A percentile compares a stretch with the other conserved stretches of the same genome.
These are phyloP conservation scores for Aplysina aerophoba DNA, from an alignment of 37 sponge, comb jelly and placozoan genomes.

Conservation along the genomic window DNA sequence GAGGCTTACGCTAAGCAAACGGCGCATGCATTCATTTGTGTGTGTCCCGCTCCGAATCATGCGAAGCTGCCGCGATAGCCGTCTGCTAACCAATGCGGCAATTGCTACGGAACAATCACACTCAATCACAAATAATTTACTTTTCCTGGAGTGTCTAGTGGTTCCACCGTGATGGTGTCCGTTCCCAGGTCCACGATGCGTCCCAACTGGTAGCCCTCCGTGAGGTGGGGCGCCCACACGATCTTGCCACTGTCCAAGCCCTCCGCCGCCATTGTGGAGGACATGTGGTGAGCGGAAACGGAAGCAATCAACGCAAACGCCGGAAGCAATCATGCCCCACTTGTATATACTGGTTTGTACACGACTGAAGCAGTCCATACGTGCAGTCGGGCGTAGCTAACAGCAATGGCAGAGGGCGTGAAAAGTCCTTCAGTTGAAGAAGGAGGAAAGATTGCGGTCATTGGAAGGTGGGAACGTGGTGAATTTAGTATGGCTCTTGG, in stretches of 20 bases:
- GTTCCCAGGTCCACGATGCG: constrained; percentile 84
- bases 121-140: not conserved
- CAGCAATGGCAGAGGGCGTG: not conserved
- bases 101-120: not conserved
- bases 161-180: constrained; percentile 85
- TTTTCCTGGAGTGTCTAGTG: constrained; percentile 40
- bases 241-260: constrained; percentile 58
- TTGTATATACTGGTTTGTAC: not conserved
- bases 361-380: too few species aligned
- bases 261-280: not conserved
- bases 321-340: not conserved
- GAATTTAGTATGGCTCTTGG: too few species aligned
- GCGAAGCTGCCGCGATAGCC: not conserved
- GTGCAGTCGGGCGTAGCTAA: too few species aligned
- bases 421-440: not conserved
- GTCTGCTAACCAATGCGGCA: not conserved
- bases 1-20: too few species aligned
- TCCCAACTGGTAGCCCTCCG: constrained; percentile 87
- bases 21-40: not conserved
- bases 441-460: constrained; percentile 47
- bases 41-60: not conserved
- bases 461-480: constrained; percentile 52
- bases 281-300: not conserved
- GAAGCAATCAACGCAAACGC: not conserved
- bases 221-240: constrained; percentile 93